These are phyloP conservation scores for Panzeria rudis DNA, from an alignment of 2,888 invertebrate genomes.

Conservation along the genomic window DNA sequence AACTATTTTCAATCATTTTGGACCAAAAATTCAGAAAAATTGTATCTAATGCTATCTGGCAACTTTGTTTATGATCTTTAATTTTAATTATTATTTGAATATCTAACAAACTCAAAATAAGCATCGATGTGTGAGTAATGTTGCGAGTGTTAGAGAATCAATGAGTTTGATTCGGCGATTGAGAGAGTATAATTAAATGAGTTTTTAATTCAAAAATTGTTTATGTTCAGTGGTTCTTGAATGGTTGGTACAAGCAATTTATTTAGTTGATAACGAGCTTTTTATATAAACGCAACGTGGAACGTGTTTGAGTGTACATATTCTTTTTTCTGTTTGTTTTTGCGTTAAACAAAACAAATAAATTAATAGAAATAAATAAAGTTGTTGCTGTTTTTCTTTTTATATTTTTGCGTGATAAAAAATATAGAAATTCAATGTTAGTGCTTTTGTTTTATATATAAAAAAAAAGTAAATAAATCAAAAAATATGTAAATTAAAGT, in stretches of 20 bases:
- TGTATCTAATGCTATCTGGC: not conserved
- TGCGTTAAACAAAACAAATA: conserved; percentile 33
- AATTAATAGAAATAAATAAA: conserved; percentile 50
- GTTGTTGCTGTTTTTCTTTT: not conserved
- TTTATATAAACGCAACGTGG: conserved; percentile 42
- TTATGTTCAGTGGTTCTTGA: conserved; percentile 44
- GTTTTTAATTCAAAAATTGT: conserved; percentile 16
- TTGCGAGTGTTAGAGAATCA: conserved; percentile 2
- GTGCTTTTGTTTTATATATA: not conserved
- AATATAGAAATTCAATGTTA: conserved; percentile 22
- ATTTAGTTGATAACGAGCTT: conserved; percentile 62
- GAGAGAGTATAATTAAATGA: conserved; percentile 40
- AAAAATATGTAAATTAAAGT: not conserved
- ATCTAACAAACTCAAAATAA: conserved; percentile 7
- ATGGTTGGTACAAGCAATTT: conserved; percentile 31
- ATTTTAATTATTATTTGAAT: not conserved
- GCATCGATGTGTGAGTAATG: not conserved
- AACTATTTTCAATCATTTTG: not conserved
- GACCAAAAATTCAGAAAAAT: not conserved
- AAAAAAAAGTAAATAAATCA: conserved; percentile 1
- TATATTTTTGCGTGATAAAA: conserved; percentile 46
- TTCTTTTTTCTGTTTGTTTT: not conserved
- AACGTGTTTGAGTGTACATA: not conserved
- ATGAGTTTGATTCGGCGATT: not conserved
- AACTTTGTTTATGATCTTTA: conserved; percentile 6